Evolutionary conservation across 2,888 invertebrate genomes (phyloP), one percentile per base, ranked within the genome.

Genomic region (Elegia similella): DNA sequence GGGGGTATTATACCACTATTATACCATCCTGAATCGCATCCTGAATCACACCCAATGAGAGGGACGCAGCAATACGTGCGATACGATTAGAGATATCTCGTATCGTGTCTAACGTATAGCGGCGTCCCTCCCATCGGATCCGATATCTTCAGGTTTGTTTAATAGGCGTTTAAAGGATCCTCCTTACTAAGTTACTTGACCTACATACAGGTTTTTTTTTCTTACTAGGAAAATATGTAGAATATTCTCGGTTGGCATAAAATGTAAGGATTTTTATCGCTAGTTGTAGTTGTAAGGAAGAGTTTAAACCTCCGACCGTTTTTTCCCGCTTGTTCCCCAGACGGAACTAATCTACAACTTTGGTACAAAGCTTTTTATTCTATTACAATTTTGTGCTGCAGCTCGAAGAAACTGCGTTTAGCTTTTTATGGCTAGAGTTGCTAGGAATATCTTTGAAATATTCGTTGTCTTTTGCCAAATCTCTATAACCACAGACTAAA

Each of bases 281-380:
- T 17, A 38, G 50, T 34, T 50, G 50, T 48, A 47, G 29, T 30
- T 48, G 32, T 34, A 50, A 50, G 50, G 48, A 50, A 50, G 46
- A 46, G 34, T 50, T 50, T 50, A 34, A 50, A 50, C 50, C 38
- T 34, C 50, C 50, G 7, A n/a, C 34, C 10, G 34, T 50, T 50
- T 50, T 48, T 48, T 8, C n/a, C 32, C 15, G 34, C 17, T 50
- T 34, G 34, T 34, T 50, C 50, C 50, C 50, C 50, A 38, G 50
- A 50, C 50, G 34, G 34, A 50, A 50, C 50, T 50, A 50, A 50
- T 50, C 38, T 50, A 17, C 50, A 34, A 34, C 50, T 50, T 50
- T 50, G 17, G 34, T 50, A 38, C n/a, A 16, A 50, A 50, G 50
- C 50, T 50, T 50, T 50, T 50, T 50, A 50, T 50, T 50, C 50